Percentiles rank a stretch among this genome's conserved stretches.
phyloP scores from a whole-genome alignment of 2,113 vertebrate genomes.

The Panthera uncia region DNA sequence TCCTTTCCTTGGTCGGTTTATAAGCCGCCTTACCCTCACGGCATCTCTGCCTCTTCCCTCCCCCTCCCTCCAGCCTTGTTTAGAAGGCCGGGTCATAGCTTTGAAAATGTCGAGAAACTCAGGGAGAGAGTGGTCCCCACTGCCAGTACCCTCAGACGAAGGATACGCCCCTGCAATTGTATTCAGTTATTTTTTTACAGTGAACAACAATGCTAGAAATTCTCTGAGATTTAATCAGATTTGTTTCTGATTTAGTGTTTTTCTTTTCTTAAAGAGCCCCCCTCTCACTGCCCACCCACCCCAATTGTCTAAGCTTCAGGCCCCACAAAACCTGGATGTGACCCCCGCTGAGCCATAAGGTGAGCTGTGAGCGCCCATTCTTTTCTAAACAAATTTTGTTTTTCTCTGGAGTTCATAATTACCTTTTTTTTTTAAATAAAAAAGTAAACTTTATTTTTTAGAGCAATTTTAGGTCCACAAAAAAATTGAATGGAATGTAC shows the following conservation, averaged over 20 bases:
- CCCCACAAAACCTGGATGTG: neutral
- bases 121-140: neutral
- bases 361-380: neutral
- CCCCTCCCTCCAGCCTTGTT: neutral
- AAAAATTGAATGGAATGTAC: neutral
- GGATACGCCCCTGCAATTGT: neutral
- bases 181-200: neutral
- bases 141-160: neutral
- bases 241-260: neutral
- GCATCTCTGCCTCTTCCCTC: too few species aligned
- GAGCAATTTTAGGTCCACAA: neutral
- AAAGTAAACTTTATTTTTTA: neutral
- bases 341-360: neutral
- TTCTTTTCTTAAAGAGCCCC: neutral
- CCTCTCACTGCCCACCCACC: neutral
- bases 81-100: neutral
- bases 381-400: neutral
- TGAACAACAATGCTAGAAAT: neutral
- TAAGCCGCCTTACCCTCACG: neutral
- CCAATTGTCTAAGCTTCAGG: neutral
- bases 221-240: neutral
- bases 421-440: neutral
- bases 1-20: neutral
- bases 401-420: neutral
- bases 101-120: neutral